phyloP scores from a whole-genome alignment of 2,113 vertebrate genomes.

The Carassius carassius region DNA sequence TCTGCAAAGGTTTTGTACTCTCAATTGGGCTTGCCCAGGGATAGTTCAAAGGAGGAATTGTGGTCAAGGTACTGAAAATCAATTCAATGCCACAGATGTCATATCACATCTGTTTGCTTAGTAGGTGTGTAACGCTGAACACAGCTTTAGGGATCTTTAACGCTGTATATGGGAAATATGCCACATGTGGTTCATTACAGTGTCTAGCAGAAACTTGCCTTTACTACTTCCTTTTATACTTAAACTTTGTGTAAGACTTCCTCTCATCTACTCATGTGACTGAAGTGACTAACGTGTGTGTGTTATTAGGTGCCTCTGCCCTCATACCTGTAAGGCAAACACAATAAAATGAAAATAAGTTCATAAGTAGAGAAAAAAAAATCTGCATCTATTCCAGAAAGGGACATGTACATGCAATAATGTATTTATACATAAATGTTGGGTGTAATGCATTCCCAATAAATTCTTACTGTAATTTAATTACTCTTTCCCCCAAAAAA shows the following conservation, averaged over 20 bases:
- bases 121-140: constrained; percentile 62
- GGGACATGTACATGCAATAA: too few relatives aligned
- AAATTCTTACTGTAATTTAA: too few relatives aligned
- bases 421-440: too few relatives aligned
- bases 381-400: neutral
- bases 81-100: neutral
- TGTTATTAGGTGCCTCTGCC: neutral
- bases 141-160: neutral
- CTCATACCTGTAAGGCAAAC: constrained; percentile 7
- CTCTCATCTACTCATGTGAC: neutral
- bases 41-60: constrained; percentile 5
- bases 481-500: too few relatives aligned
- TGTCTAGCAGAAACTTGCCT: neutral
- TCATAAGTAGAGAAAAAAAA: neutral
- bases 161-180: neutral
- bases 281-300: neutral
- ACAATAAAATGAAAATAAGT: neutral
- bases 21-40: neutral
- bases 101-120: constrained; percentile 61
- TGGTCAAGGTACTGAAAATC: neutral
- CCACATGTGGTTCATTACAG: neutral
- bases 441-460: too few relatives aligned
- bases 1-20: neutral
- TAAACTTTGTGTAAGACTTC: neutral
- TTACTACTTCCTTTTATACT: neutral